Base-by-base conservation (phyloP, 2,113 vertebrate genomes). In the Callospermophilus lateralis region DNA sequence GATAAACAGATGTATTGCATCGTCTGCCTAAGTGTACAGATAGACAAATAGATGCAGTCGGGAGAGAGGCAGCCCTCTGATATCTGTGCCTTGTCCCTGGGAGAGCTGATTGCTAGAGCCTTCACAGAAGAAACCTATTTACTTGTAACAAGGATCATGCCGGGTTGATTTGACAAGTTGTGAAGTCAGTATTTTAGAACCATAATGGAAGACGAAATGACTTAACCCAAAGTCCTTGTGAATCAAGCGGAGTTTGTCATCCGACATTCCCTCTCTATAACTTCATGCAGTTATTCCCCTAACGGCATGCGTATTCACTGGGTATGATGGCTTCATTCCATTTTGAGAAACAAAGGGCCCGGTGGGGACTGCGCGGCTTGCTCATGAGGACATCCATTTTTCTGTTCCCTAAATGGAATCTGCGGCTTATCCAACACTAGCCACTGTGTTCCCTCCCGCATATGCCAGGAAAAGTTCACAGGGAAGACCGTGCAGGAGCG, bases 231-330 rank as follows among this genome's bases (percentile, higher is more conserved):
- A 81, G 90, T 96, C 94, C 93, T 74, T 93, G 80, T 53, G 92
- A 96, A 72, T 30, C 95, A 95, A 94, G 91, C 93, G 81, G 97
- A 84, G 22, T n/a, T 98, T 94, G 97, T 97, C 93, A 86, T 12
- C 0, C 70, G 90, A n/a, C 42, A 58, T 89, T 91, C 77, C 86
- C 87, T 96, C 77, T 95, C 77, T 37, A 79, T 95, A 39, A 98
- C 97, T 98, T 90, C 92, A 76, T 92, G 30, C n/a, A 94, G 68
- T 63, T 4, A 12, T 89, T 77, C 15, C 95, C 97, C 96, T 96
- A 16, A 96, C 97, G 97, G 90, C 74, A 96, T 58, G 96, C 81
- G 88, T 92, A 93, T 97, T 97, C 98, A 83, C 37, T 65, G 95
- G 91, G 94, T 70, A 12, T 20, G 84, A 98, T 88, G 97, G 88